Conservation (phyloP, 2,888 invertebrate species). For the Ramazzottius varieornatus region DNA sequence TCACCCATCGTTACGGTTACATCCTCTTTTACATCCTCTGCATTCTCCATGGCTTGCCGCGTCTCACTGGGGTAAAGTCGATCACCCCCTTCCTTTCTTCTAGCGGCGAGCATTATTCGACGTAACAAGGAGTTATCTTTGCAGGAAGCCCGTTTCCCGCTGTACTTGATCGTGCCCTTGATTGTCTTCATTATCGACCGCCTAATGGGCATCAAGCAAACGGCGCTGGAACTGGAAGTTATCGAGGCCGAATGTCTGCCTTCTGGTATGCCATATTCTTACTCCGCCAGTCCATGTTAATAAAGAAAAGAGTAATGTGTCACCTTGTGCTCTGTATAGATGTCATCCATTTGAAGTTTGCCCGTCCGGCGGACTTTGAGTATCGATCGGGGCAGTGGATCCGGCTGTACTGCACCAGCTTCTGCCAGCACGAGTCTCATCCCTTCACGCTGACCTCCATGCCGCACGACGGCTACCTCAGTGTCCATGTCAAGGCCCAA, state of each 20-base stretch:
- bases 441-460: constrained; percentile 84
- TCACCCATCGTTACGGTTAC: constrained; percentile 56
- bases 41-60: constrained; percentile 62
- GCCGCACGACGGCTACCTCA: constrained; percentile 75
- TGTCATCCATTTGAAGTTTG: constrained; percentile 46
- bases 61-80: constrained; percentile 62
- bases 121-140: constrained; percentile 9
- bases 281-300: background rate
- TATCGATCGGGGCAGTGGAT: constrained; percentile 46
- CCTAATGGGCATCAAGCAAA: constrained; percentile 63
- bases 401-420: constrained; percentile 62
- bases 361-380: constrained; percentile 74
- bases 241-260: constrained; percentile 73
- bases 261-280: constrained; percentile 27
- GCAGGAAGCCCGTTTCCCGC: constrained; percentile 52
- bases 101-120: too few relatives aligned
- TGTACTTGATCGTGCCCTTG: constrained; percentile 71
- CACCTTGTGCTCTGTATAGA: constrained; percentile 13
- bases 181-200: constrained; percentile 67
- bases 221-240: constrained; percentile 70
- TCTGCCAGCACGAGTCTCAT: constrained; percentile 65
- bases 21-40: constrained; percentile 56
- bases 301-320: background rate
- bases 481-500: constrained; percentile 71
- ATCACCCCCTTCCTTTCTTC: constrained; percentile 8